Evolutionary conservation across 1,140 invertebrate genomes (phyloP).

Genomic region (Heliconius hewitsoni): DNA sequence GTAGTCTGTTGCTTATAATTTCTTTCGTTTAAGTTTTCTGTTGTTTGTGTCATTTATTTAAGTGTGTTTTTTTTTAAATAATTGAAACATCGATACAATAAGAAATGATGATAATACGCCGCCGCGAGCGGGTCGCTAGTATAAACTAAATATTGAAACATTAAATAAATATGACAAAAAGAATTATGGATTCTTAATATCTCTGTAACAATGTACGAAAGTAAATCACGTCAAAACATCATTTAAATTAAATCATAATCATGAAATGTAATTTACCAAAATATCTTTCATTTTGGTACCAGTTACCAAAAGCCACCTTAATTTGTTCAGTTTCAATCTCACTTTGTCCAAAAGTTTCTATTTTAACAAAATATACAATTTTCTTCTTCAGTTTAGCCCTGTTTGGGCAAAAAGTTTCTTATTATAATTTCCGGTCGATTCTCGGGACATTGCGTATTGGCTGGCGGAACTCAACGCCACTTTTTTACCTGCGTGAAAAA

Average conservation of each 20-base stretch:
- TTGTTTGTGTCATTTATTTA: too few species aligned
- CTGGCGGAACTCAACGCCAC: neutral
- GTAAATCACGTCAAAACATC: neutral
- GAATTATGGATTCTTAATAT: neutral
- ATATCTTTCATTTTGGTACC: neutral
- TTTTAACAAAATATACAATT: neutral
- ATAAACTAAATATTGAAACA: too few species aligned
- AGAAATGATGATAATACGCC: too few species aligned
- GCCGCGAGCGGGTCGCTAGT: too few species aligned
- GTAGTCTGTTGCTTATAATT: too few species aligned
- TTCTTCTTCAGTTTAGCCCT: neutral
- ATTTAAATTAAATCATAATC: slow-evolving; percentile 1
- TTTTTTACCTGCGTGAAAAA: neutral
- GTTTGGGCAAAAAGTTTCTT: too few species aligned
- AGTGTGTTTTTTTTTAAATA: too few species aligned
- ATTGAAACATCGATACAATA: too few species aligned
- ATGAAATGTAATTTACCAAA: neutral
- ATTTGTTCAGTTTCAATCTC: neutral
- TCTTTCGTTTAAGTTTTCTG: too few species aligned
- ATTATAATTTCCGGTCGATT: too few species aligned
- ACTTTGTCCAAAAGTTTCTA: neutral
- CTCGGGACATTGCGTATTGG: too few species aligned
- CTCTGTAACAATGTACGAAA: neutral
- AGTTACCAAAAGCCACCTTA: slow-evolving; percentile 17
- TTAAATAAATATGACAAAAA: too few species aligned